Evolutionary conservation across 2,888 invertebrate genomes (phyloP).

Genomic region (Chelonus formosanus): DNA sequence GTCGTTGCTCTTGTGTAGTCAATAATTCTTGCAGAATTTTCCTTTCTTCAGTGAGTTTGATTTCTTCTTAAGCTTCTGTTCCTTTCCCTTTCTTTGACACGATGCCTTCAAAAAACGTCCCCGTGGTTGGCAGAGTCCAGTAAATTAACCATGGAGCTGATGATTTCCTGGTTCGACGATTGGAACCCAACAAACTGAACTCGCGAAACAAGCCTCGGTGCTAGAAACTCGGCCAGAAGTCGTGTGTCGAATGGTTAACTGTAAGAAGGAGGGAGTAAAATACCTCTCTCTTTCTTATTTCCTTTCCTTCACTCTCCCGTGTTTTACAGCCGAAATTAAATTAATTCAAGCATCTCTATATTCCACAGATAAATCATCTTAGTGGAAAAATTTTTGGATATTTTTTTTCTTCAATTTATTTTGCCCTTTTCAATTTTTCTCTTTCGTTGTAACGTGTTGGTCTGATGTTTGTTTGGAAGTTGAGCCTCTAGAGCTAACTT

Average conservation of each 20-base stretch:
- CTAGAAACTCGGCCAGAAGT: constrained; percentile 29
- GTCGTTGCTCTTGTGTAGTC: neutral
- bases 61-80: neutral
- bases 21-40: too few species aligned
- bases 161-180: constrained; percentile 21
- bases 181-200: constrained; percentile 37
- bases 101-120: neutral
- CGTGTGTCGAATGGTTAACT: constrained; percentile 2
- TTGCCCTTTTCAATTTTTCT: too few species aligned
- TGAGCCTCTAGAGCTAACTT: too few species aligned
- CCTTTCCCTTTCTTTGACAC: neutral
- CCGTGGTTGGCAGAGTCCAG: neutral
- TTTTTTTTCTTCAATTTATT: too few species aligned
- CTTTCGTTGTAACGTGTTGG: too few species aligned
- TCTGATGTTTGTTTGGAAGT: too few species aligned
- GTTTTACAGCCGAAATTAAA: neutral
- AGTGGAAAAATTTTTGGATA: too few species aligned
- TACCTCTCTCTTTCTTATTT: constrained; percentile 12
- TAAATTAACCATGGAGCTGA: neutral
- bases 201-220: constrained; percentile 37
- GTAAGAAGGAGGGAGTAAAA: constrained; percentile 8
- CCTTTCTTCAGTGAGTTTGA: neutral
- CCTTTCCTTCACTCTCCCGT: constrained; percentile 1
- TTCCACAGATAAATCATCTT: too few species aligned
- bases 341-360: too few species aligned